Evolutionary conservation across 2,113 vertebrate genomes (phyloP), one percentile per base, ranked within the genome.

Genomic region (Myotis lucifugus): DNA sequence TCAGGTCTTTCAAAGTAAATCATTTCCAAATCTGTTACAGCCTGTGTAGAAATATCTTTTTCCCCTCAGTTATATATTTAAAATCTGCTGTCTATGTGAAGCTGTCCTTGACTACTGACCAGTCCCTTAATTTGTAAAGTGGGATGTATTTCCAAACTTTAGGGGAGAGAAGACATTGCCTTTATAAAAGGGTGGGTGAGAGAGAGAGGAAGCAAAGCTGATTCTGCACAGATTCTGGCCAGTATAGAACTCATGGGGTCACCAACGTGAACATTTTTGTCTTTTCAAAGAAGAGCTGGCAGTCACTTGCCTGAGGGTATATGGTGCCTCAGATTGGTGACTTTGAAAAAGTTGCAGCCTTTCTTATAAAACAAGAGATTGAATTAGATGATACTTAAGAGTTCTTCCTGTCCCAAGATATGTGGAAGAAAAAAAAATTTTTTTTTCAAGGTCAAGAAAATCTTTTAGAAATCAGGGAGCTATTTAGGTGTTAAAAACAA

Each of bases 1-100:
- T 90, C 46, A n/a, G 46, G 25, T 64, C 40, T 95, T 85, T 96
- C 64, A 54, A 54, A 95, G 94, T 90, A 94, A 97, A 93, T 95
- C 88, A 85, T 97, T 91, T 92, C 59, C 89, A 94, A 94, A 67
- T 93, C 88, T 89, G 88, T 73, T 90, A 74, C 8, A 72, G 59
- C 46, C 46, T 19, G 4, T 32, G 59, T 72, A 61, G 66, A 90
- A 88, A 83, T 73, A 27, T n/a, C 9, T 67, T 56, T 70, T 72
- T 21, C 37, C 21, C 14, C 77, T 72, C 74, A 84, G 70, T 93
- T 84, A 50, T 50, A 56, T 85, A 54, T 93, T 96, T 91, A 85
- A 95, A 91, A 91, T 84, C 32, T 90, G 87, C n/a, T 56, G 17
- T 81, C 27, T 29, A 21, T 27, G 52, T 70, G 78, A 94, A 78